These are phyloP conservation scores for Drosophila tsacasi DNA, from an alignment of 1,140 invertebrate genomes.

Conservation along the genomic window DNA sequence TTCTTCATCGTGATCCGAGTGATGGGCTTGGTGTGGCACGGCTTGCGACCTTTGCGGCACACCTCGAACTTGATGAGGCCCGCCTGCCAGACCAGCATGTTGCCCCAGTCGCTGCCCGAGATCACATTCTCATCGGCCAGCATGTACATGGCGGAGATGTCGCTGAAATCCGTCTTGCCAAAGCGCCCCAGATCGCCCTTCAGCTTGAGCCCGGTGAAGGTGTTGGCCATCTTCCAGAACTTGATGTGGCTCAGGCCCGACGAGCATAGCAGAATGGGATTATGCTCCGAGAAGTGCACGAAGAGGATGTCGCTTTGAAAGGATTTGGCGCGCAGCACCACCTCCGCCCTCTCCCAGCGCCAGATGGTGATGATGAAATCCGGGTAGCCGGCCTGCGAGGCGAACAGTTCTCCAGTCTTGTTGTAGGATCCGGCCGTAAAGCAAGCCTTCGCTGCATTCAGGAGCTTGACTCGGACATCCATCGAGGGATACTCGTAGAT, in stretches of 20 bases:
- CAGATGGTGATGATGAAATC: slow-evolving; percentile 95
- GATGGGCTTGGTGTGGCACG: slow-evolving; percentile 91
- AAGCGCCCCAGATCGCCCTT: slow-evolving; percentile 94
- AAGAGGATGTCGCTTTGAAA: slow-evolving; percentile 92
- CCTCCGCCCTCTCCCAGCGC: slow-evolving; percentile 92
- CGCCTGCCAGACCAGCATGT: slow-evolving; percentile 95
- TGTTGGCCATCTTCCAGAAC: slow-evolving; percentile 96
- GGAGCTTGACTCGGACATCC: slow-evolving; percentile 90
- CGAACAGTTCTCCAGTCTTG: slow-evolving; percentile 91
- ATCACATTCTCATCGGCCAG: slow-evolving; percentile 95
- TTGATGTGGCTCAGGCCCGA: slow-evolving; percentile 93
- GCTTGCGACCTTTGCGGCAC: slow-evolving; percentile 88
- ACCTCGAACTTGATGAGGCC: slow-evolving; percentile 94
- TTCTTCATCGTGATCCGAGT: slow-evolving; percentile 90
- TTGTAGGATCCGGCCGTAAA: slow-evolving; percentile 93
- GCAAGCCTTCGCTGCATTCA: slow-evolving; percentile 90
- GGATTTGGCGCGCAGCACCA: slow-evolving; percentile 91
- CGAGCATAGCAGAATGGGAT: slow-evolving; percentile 91
- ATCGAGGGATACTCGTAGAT: slow-evolving; percentile 93
- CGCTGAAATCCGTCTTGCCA: slow-evolving; percentile 95
- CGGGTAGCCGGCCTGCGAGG: slow-evolving; percentile 93
- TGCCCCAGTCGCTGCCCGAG: slow-evolving; percentile 95
- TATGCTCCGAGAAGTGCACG: slow-evolving; percentile 92
- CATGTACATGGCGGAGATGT: slow-evolving; percentile 93
- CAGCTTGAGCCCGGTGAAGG: slow-evolving; percentile 95